Conservation (phyloP, 2,888 invertebrate genomes). For the Melipona beecheii region DNA sequence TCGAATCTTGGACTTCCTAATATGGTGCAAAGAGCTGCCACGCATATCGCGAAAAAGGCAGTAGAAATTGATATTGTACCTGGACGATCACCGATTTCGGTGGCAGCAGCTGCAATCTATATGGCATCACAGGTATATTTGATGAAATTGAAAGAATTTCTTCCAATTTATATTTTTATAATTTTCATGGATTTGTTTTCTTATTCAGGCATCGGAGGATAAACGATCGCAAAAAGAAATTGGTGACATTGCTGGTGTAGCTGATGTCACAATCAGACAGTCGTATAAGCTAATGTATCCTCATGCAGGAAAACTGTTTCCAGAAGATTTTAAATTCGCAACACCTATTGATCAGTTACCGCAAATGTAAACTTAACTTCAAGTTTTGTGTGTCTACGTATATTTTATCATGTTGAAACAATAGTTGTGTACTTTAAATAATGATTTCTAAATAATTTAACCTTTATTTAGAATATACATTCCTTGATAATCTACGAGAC, state of each 20-base stretch:
- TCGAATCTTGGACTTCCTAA: conserved; percentile 96
- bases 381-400: conserved; percentile 40
- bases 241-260: conserved; percentile 96
- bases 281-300: conserved; percentile 99
- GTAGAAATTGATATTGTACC: conserved; percentile 99
- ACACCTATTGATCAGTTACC: conserved; percentile 97
- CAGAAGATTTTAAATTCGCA: conserved; percentile 97
- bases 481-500: conserved; percentile 55
- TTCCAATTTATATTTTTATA: neutral
- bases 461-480: conserved; percentile 60
- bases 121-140: conserved; percentile 96
- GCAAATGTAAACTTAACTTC: conserved; percentile 91
- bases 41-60: conserved; percentile 97
- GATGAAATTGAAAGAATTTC: neutral
- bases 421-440: conserved; percentile 50
- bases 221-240: conserved; percentile 89
- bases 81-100: conserved; percentile 98
- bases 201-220: conserved; percentile 88
- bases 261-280: conserved; percentile 94
- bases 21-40: conserved; percentile 96
- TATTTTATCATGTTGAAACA: conserved; percentile 59
- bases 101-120: conserved; percentile 99
- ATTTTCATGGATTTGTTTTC: conserved; percentile 4
- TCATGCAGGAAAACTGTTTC: conserved; percentile 95
- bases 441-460: conserved; percentile 44